A percentile compares a stretch with the other conserved stretches of the same genome.
phyloP scores from a whole-genome alignment of 2,113 vertebrate genomes.

The Nannobrachium achirus region DNA sequence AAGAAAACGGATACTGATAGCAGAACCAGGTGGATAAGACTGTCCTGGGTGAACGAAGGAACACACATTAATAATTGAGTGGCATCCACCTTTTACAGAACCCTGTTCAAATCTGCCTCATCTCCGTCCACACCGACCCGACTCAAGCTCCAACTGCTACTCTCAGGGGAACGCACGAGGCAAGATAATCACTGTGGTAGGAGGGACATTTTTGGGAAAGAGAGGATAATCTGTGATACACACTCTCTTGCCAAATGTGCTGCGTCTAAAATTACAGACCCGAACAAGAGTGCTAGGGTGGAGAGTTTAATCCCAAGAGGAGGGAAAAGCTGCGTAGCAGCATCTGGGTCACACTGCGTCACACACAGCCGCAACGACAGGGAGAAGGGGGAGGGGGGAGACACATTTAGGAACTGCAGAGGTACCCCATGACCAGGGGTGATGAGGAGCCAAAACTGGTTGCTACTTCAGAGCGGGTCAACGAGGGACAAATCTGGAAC shows the following conservation, averaged over 20 bases:
- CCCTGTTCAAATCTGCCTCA: slow-evolving; percentile 1
- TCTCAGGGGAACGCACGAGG: slow-evolving; percentile 30
- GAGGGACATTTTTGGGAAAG: slow-evolving; percentile 33
- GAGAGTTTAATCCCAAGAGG: slow-evolving; percentile 53
- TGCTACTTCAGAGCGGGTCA: slow-evolving; percentile 23
- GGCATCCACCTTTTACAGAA: neutral
- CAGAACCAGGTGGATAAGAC: no score
- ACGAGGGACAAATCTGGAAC: slow-evolving; percentile 34
- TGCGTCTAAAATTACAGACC: slow-evolving; percentile 66
- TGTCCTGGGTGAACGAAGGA: neutral
- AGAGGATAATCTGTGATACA: slow-evolving; percentile 53
- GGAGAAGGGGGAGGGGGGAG: slow-evolving; percentile 18
- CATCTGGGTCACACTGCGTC: slow-evolving; percentile 68
- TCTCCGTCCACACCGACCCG: slow-evolving; percentile 33
- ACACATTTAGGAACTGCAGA: slow-evolving; percentile 62
- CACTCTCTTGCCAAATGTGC: slow-evolving; percentile 61
- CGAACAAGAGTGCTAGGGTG: slow-evolving; percentile 32
- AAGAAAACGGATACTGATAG: no score
- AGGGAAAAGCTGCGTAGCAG: slow-evolving; percentile 41
- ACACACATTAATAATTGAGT: neutral
- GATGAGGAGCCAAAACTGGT: slow-evolving; percentile 51
- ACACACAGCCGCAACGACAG: slow-evolving; percentile 31
- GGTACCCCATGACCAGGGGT: slow-evolving; percentile 60
- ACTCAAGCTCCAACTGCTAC: slow-evolving; percentile 19
- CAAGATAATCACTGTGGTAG: slow-evolving; percentile 8